Percentiles rank a stretch among this genome's conserved stretches.
Evolutionary conservation across 2,888 invertebrate genomes (phyloP).

Genomic region (Lasioglossum vierecki): DNA sequence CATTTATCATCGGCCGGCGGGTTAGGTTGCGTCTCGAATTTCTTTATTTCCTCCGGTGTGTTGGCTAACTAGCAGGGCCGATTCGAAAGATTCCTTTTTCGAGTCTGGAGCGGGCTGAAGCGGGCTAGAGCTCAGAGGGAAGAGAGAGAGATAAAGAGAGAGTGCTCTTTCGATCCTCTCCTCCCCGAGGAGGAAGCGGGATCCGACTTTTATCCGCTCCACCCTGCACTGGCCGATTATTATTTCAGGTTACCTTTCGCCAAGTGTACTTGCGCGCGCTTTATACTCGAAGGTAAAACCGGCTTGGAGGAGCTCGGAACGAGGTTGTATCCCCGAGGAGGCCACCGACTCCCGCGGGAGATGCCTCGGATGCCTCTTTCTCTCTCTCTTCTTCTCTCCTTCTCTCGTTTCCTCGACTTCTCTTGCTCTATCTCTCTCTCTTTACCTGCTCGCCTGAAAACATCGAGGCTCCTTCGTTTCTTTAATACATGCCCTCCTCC

Average conservation of each 20-base stretch:
- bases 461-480: slow-evolving; percentile 46
- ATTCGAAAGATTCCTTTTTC: slow-evolving; percentile 4
- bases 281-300: slow-evolving; percentile 76
- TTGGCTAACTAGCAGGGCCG: background rate
- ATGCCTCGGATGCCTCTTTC: slow-evolving; percentile 57
- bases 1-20: background rate
- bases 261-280: slow-evolving; percentile 76
- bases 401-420: slow-evolving; percentile 1
- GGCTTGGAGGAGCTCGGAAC: slow-evolving; percentile 73
- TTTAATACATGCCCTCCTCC: slow-evolving; percentile 43
- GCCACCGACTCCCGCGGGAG: slow-evolving; percentile 69
- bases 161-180: background rate
- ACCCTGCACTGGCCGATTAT: slow-evolving; percentile 71
- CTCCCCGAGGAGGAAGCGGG: slow-evolving; percentile 64
- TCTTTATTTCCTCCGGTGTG: background rate
- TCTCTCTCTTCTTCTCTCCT: background rate
- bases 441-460: slow-evolving; percentile 37
- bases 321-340: slow-evolving; percentile 76
- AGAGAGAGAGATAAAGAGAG: background rate
- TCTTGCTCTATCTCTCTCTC: slow-evolving; percentile 1
- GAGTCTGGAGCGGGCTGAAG: background rate
- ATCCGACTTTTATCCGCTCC: slow-evolving; percentile 75
- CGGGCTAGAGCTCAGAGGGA: background rate
- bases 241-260: slow-evolving; percentile 78
- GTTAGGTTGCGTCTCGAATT: background rate